phyloP scores from a whole-genome alignment of 2,888 invertebrate genomes.

The Pyrocoelia pectoralis region DNA sequence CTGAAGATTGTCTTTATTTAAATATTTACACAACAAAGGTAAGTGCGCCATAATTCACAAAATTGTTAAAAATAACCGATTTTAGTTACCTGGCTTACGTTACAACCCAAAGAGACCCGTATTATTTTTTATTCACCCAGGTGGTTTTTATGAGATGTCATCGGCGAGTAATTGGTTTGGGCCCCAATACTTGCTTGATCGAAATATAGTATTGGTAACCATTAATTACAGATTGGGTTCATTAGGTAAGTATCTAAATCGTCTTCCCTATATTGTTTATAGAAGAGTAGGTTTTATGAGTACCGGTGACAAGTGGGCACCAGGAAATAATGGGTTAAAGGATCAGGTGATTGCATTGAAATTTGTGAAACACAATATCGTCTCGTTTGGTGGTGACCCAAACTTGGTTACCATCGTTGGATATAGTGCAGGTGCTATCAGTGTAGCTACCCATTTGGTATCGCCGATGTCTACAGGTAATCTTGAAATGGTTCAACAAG shows the following conservation, averaged over 20 bases:
- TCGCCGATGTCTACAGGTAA: slow-evolving; percentile 12
- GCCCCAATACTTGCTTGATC: slow-evolving; percentile 66
- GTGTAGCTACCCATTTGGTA: slow-evolving; percentile 47
- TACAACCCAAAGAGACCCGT: slow-evolving; percentile 59
- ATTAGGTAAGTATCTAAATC: slow-evolving; percentile 56
- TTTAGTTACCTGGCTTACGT: slow-evolving; percentile 16
- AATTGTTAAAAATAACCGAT: neutral
- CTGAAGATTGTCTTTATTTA: slow-evolving; percentile 72
- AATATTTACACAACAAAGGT: slow-evolving; percentile 67
- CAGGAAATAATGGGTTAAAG: slow-evolving; percentile 75
- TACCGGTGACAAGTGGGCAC: slow-evolving; percentile 70
- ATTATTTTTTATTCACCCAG: slow-evolving; percentile 70
- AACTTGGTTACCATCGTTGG: slow-evolving; percentile 70
- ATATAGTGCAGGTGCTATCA: slow-evolving; percentile 61
- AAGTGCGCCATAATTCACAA: neutral
- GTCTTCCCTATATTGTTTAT: no score
- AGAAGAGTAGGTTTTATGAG: slow-evolving; percentile 57
- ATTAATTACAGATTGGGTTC: slow-evolving; percentile 66
- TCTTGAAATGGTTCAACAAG: slow-evolving; percentile 66
- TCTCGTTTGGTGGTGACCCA: slow-evolving; percentile 73
- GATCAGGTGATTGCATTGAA: slow-evolving; percentile 73
- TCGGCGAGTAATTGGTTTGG: slow-evolving; percentile 64
- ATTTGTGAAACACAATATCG: slow-evolving; percentile 73
- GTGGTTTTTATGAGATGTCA: slow-evolving; percentile 66
- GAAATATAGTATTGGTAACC: slow-evolving; percentile 66